Conservation (phyloP, 1,140 invertebrate genomes). For the Penaeus indicus region DNA sequence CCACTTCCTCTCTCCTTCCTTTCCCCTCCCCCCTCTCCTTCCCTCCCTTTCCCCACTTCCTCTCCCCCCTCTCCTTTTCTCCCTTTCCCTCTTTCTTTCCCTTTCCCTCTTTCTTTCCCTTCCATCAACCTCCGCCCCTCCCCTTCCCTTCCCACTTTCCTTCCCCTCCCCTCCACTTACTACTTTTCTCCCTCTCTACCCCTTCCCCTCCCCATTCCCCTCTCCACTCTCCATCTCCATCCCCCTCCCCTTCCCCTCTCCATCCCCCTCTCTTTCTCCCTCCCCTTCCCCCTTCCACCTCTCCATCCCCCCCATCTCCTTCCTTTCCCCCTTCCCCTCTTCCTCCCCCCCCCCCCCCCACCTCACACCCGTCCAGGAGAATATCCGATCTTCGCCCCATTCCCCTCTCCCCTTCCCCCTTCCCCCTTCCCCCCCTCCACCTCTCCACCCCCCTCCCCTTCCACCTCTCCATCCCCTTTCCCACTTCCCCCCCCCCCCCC, state of each 20-base stretch:
- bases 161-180: too few species aligned
- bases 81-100: too few species aligned
- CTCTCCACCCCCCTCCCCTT: neutral
- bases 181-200: neutral
- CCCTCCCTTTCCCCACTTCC: neutral
- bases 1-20: neutral
- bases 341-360: too few species aligned
- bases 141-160: neutral
- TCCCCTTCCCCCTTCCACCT: neutral
- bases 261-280: too few species aligned
- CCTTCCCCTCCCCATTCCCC: neutral
- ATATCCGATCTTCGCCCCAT: too few species aligned
- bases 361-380: neutral
- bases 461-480: conserved; percentile 20
- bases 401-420: neutral
- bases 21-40: neutral
- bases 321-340: too few species aligned
- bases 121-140: neutral
- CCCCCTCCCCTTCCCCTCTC: too few species aligned
- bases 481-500: neutral
- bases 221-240: neutral
- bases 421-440: neutral
- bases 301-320: too few species aligned
- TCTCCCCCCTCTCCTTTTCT: neutral
- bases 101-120: neutral